Percentiles rank a stretch among this genome's conserved stretches.
phyloP scores from a whole-genome alignment of 2,797 vertebrate species.

The Artibeus lituratus region DNA sequence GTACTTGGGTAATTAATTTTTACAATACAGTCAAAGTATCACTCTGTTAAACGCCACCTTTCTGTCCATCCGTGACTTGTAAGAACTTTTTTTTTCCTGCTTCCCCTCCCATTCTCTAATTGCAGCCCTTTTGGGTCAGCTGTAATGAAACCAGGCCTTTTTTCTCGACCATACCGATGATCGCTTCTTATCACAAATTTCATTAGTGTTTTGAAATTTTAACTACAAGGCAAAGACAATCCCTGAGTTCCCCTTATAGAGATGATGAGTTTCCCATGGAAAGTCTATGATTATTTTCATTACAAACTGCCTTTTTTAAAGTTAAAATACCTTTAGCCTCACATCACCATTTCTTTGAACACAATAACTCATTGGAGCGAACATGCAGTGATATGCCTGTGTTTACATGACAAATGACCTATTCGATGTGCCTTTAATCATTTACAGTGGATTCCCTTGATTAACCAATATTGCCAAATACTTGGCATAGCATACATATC shows the following conservation, averaged over 20 bases:
- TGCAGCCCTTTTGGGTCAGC: slow-evolving; percentile 34
- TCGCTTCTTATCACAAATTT: slow-evolving; percentile 21
- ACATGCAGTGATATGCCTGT: slow-evolving; percentile 5
- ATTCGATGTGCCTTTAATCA: slow-evolving; percentile 72
- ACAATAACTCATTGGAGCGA: slow-evolving; percentile 45
- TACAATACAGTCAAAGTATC: background rate
- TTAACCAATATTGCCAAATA: slow-evolving; percentile 71
- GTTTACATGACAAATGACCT: slow-evolving; percentile 55
- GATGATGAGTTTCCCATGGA: slow-evolving; percentile 21
- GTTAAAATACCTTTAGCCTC: slow-evolving; percentile 38
- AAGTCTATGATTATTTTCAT: slow-evolving; percentile 24
- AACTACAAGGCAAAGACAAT: slow-evolving; percentile 22
- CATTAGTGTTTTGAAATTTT: slow-evolving; percentile 35
- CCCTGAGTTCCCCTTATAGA: slow-evolving; percentile 32
- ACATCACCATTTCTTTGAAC: slow-evolving; percentile 21
- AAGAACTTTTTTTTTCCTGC: background rate
- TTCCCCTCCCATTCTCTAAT: background rate
- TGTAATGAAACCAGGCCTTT: background rate
- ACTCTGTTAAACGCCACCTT: background rate
- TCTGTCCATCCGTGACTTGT: background rate
- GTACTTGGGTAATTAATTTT: slow-evolving; percentile 29
- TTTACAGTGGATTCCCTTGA: slow-evolving; percentile 58
- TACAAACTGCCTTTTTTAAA: slow-evolving; percentile 4
- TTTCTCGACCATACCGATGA: background rate
- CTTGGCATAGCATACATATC: slow-evolving; percentile 13